Base-by-base conservation (phyloP, 1,140 invertebrate species). In the Aphaenogaster ashmeadi region DNA sequence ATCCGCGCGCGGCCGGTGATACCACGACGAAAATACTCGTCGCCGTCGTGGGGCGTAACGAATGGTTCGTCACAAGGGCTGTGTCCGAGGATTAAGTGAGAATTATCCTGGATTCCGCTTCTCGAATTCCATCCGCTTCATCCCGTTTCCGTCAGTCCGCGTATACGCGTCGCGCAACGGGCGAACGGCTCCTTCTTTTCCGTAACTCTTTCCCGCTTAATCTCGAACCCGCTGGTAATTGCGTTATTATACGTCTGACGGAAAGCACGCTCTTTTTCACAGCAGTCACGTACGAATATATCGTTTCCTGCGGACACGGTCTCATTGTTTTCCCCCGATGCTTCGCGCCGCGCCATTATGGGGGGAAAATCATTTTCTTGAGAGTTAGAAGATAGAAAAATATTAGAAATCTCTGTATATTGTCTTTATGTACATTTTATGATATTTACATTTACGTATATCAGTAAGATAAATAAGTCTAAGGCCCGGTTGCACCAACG, bases 91-190 rank as follows among this genome's bases (percentile, higher is more conserved):
- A 90, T 90, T 90, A 90, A 90, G 86, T 80, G 60, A 88, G 89
- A 90, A 90, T 90, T 90, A 90, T 79, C 89, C 84, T 71, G 89
- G 89, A 90, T 90, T 90, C 75, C 66, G 75, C n/a, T 71, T 86
- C 89, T 88, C 89, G 89, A 90, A 90, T 90, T 90, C 80, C 69
- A 83, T 58, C 80, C 89, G 84, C 86, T 81, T 88, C 89, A 88
- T 90, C 88, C 89, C 83, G 79, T 87, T 89, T 87, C 88, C 67
- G 79, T 90, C 89, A 50, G 79, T 52, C 79, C 47, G 66, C 66
- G 71, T 89, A 62, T 58, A 83, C 64, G 60, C 74, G 52, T 38
- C 67, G 50, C 58, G 41, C 75, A 52, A 36, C 38, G 56, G n/a
- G 3, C 74, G 72, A 38, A 13, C 72, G 52, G 75, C 89, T 84